A percentile compares a stretch with the other conserved stretches of the same genome.
Conservation (phyloP, 2,113 vertebrate species). For the Macrotus californicus region DNA sequence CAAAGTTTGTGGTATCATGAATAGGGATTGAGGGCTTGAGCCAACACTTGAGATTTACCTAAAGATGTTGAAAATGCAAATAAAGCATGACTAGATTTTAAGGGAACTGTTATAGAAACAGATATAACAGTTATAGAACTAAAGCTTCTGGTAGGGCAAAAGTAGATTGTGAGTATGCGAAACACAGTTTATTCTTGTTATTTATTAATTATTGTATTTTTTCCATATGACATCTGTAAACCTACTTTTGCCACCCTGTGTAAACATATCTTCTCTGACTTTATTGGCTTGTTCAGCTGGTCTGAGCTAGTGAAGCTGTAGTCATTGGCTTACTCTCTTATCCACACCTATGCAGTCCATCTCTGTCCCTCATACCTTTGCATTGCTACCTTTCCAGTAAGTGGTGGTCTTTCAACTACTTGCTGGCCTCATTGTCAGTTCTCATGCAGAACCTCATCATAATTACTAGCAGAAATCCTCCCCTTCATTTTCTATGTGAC, state of each 20-base stretch:
- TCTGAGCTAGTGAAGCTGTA: background rate
- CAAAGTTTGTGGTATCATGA: background rate
- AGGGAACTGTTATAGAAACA: background rate
- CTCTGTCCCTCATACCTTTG: too few species aligned
- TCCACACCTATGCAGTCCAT: background rate
- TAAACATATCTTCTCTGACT: background rate
- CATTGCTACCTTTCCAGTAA: background rate
- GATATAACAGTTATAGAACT: background rate
- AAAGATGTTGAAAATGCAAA: background rate
- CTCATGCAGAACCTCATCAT: background rate
- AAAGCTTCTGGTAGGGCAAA: background rate
- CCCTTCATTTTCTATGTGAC: background rate
- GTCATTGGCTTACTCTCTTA: background rate
- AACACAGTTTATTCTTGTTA: background rate
- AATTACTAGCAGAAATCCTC: background rate
- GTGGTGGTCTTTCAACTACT: too few species aligned
- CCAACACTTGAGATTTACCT: background rate
- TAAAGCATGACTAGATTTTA: background rate
- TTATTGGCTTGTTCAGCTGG: background rate
- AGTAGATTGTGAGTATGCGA: background rate
- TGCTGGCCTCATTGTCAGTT: background rate
- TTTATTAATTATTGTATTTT: background rate
- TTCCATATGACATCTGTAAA: background rate
- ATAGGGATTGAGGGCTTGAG: background rate
- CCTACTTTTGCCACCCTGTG: background rate